Percentiles rank a stretch among this genome's conserved stretches.
Conservation (phyloP, 2,888 invertebrate genomes). For the Drosophila affinis region DNA sequence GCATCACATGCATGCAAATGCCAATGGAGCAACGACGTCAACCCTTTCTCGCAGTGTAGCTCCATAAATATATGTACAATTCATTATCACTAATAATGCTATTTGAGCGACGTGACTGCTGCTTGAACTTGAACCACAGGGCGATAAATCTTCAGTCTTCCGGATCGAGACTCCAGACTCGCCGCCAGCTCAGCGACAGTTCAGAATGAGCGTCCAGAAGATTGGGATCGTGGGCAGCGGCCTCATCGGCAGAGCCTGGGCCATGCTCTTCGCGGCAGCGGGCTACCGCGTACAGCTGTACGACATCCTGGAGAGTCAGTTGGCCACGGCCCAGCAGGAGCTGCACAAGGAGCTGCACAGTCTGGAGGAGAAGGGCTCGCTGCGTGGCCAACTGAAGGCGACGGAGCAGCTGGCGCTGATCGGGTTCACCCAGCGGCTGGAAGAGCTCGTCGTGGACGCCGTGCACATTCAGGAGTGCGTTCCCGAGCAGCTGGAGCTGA, state of each 20-base stretch:
- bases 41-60: constrained; percentile 10
- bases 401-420: constrained; percentile 91
- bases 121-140: constrained; percentile 54
- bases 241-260: constrained; percentile 97
- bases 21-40: no score
- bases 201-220: constrained; percentile 85
- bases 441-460: constrained; percentile 89
- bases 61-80: constrained; percentile 48
- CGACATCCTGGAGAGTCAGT: constrained; percentile 91
- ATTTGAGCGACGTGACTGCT: constrained; percentile 56
- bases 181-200: constrained; percentile 30
- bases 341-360: constrained; percentile 89
- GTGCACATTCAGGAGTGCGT: constrained; percentile 96
- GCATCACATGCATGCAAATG: no score
- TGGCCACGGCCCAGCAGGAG: constrained; percentile 89
- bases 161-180: neutral
- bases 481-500: constrained; percentile 93
- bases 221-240: constrained; percentile 94
- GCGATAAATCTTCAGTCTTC: constrained; percentile 64
- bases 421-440: constrained; percentile 88
- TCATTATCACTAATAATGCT: constrained; percentile 60
- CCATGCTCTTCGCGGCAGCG: constrained; percentile 96
- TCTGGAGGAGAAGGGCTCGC: constrained; percentile 88
- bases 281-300: constrained; percentile 95
- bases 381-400: constrained; percentile 90